Base-by-base conservation (phyloP, 2,113 vertebrate species). In the Bostrychus sinensis region DNA sequence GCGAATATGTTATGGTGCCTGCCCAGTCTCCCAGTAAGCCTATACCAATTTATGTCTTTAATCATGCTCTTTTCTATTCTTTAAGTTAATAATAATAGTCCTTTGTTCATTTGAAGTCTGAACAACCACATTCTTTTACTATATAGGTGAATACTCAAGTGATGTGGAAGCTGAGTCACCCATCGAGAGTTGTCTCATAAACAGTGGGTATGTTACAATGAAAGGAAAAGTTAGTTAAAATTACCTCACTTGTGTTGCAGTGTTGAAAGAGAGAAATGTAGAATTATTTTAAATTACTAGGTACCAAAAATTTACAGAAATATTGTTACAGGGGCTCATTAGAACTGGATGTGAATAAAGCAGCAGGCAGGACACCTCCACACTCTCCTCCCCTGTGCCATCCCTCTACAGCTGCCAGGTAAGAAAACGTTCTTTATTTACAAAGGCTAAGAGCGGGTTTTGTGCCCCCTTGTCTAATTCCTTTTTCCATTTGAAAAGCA, bases 1-100 rank as follows among this genome's bases (percentile, higher is more conserved):
- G 97, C 0, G 96, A 98, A 75, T 99, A 95, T 0, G 95, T 99
- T 43, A 94, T 99, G 93, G 94, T 98, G 66, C 94, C 95, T 0
- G 93, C 91, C 4, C 94, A 95, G 84, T 94, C 93, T 77, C 89
- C 93, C 90, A 91, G 96, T 97, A 89, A 89, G 93, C 66, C 30
- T 19, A 53, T 36, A 30, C 8, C 5, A 11, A 1, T 12, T 10
- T 17, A 34, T 60, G 51, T 34, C 16, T 59, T 53, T 32, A 7
- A 23, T 20, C 62, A 17, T 32, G n/a, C 26, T 20, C 20, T n/a
- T 3, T 10, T 58, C 9, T 61, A 0, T 54, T 59, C 37, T 16
- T 45, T 62, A n/a, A n/a, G n/a, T n/a, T n/a, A n/a, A n/a, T n/a
- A n/a, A n/a, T n/a, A n/a, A n/a, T n/a, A n/a, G n/a, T n/a, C n/a